Percentiles rank a stretch among this genome's conserved stretches.
Evolutionary conservation across 2,888 invertebrate species (phyloP).

Genomic region (Augiades crinisus): DNA sequence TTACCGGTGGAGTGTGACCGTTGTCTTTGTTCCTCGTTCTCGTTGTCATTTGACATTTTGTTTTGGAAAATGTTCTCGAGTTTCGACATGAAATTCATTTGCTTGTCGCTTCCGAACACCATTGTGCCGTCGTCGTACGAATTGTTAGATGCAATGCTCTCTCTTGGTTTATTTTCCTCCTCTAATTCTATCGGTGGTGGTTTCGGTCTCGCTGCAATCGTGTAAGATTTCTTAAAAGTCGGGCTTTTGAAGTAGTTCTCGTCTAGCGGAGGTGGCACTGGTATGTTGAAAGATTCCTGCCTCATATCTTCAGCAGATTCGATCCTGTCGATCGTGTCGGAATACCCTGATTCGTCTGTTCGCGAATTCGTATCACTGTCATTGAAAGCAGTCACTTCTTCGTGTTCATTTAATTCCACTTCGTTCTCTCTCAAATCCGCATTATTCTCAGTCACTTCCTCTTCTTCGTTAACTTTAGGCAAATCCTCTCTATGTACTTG

Average conservation of each 20-base stretch:
- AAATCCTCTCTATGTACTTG: conserved; percentile 81
- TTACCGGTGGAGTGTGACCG: conserved; percentile 67
- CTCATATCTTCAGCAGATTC: conserved; percentile 53
- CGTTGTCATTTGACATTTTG: conserved; percentile 47
- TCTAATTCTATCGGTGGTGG: conserved; percentile 32
- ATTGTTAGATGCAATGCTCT: conserved; percentile 41
- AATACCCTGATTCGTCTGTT: conserved; percentile 74
- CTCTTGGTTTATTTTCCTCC: conserved; percentile 38
- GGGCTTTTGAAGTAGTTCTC: conserved; percentile 54
- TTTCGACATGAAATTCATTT: conserved; percentile 67
- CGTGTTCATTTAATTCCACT: conserved; percentile 40
- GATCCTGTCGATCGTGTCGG: conserved; percentile 66
- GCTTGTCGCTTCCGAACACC: conserved; percentile 47
- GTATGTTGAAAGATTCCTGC: conserved; percentile 53
- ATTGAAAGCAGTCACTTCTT: conserved; percentile 59
- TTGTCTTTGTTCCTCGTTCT: conserved; percentile 52
- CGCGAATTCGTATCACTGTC: conserved; percentile 67
- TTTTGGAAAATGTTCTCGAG: conserved; percentile 64
- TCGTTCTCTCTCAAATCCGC: conserved; percentile 28
- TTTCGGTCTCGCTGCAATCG: conserved; percentile 42
- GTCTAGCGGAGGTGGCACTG: conserved; percentile 67
- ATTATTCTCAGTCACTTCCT: conserved; percentile 50
- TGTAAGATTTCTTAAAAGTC: conserved; percentile 43
- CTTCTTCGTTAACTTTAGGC: conserved; percentile 63
- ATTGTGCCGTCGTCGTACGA: conserved; percentile 43